phyloP scores from a whole-genome alignment of 1,140 invertebrate species.

The Tetraneura akinire region DNA sequence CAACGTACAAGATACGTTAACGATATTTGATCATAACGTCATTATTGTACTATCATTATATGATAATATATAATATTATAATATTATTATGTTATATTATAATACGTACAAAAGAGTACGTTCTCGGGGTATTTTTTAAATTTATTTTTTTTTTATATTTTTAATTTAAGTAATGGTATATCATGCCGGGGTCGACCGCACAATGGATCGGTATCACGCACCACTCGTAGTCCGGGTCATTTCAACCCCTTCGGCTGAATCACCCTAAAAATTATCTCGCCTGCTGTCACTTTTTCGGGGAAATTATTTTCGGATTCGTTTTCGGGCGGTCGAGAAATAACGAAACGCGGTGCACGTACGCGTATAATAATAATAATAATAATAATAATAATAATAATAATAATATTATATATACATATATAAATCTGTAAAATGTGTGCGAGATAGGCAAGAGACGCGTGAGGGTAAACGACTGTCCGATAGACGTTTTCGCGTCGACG shows the following conservation, averaged over 20 bases:
- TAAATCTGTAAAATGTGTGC: no score
- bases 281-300: not conserved
- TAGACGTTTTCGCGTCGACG: not conserved
- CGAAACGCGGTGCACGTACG: no score
- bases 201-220: not conserved
- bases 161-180: slow-evolving; percentile 28
- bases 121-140: not conserved
- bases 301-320: not conserved
- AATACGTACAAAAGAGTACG: not conserved
- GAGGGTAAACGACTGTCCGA: not conserved
- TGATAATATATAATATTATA: no score
- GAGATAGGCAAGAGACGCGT: no score
- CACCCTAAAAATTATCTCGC: slow-evolving; percentile 15
- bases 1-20: slow-evolving; percentile 53
- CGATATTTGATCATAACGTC: not conserved
- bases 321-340: not conserved
- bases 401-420: no score
- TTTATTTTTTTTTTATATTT: not conserved
- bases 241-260: not conserved
- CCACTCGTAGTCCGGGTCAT: not conserved
- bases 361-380: no score
- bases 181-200: not conserved
- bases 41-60: not conserved
- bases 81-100: no score
- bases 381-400: no score